Conservation (phyloP, 2,797 vertebrate genomes). For the Rhabdophis nuchalis region DNA sequence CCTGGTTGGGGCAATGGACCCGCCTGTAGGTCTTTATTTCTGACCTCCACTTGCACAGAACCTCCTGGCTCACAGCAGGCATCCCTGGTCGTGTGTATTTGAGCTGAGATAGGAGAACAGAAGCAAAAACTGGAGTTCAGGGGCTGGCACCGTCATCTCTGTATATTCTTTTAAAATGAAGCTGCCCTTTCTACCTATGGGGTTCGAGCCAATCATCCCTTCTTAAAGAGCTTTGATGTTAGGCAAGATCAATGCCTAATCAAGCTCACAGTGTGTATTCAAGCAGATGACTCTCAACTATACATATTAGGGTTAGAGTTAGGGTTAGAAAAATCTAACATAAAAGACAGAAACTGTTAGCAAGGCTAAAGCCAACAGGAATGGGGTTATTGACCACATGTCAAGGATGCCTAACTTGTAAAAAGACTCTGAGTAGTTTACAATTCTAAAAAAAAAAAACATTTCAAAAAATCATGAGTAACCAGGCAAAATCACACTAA, state of each 20-base stretch:
- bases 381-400: background rate
- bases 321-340: background rate
- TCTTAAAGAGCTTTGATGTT: background rate
- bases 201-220: background rate
- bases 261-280: background rate
- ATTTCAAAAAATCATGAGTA: background rate
- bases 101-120: slow-evolving; percentile 68
- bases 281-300: background rate
- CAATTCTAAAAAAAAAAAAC: background rate
- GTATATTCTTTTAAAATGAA: background rate
- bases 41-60: slow-evolving; percentile 90
- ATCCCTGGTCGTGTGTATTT: slow-evolving; percentile 91
- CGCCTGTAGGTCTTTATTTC: slow-evolving; percentile 90
- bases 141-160: background rate
- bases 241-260: background rate
- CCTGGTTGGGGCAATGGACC: slow-evolving; percentile 92
- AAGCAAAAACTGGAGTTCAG: background rate
- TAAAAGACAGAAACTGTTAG: background rate
- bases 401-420: background rate
- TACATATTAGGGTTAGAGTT: background rate
- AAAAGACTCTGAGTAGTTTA: background rate
- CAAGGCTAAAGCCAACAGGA: background rate
- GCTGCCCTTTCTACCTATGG: background rate
- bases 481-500: background rate
- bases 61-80: slow-evolving; percentile 90